These are phyloP conservation scores for Chrysolophus pictus DNA, from an alignment of 2,797 vertebrate genomes.

Conservation along the genomic window DNA sequence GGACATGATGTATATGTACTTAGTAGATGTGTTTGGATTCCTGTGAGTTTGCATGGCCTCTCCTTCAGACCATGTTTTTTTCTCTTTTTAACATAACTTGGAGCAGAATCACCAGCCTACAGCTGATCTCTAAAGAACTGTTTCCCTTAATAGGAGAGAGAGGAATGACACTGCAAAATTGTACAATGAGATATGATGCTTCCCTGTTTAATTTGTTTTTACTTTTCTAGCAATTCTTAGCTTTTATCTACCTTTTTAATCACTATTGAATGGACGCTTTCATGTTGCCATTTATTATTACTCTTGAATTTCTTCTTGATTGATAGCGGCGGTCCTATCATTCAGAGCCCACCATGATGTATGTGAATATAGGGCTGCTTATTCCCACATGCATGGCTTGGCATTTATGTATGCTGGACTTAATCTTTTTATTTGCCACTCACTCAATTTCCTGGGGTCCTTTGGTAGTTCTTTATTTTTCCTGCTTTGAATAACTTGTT, in stretches of 20 bases:
- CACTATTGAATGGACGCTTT: not conserved
- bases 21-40: not conserved
- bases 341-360: not conserved
- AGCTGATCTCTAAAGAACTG: not conserved
- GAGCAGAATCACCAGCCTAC: not conserved
- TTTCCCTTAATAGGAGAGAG: not conserved
- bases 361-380: not conserved
- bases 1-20: not conserved
- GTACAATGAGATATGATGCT: not conserved
- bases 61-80: not conserved
- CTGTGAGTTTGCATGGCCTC: not conserved
- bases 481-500: not conserved
- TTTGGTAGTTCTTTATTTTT: not conserved
- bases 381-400: not conserved
- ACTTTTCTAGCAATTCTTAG: not conserved
- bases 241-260: not conserved
- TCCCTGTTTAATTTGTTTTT: not conserved
- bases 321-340: not conserved
- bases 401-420: not conserved
- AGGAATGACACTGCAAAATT: not conserved
- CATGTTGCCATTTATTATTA: not conserved
- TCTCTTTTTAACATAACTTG: not conserved
- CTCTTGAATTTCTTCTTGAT: not conserved
- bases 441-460: not conserved
- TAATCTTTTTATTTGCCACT: not conserved